Evolutionary conservation across 2,113 vertebrate genomes (phyloP).

Genomic region (Camelus bactrianus): DNA sequence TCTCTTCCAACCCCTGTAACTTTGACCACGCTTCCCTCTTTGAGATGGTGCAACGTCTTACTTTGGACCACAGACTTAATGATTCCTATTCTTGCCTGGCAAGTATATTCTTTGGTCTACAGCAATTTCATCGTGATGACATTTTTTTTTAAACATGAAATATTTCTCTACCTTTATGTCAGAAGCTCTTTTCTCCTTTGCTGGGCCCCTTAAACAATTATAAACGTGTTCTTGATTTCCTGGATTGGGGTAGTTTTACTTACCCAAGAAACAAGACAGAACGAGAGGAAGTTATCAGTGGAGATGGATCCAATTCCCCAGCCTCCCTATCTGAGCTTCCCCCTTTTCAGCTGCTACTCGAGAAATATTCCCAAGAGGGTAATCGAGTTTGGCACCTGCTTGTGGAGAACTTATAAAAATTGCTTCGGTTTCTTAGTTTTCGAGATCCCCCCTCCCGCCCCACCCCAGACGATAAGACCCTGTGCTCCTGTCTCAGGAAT

Average conservation of each 20-base stretch:
- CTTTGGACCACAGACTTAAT: constrained; percentile 99
- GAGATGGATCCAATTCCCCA: constrained; percentile 68
- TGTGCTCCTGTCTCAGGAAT: constrained; percentile 21
- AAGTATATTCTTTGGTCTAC: constrained; percentile 92
- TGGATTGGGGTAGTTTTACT: constrained; percentile 60
- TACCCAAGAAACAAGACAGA: constrained; percentile 64
- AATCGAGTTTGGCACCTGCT: constrained; percentile 74
- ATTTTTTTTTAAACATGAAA: neutral
- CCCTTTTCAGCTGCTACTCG: constrained; percentile 74
- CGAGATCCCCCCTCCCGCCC: neutral
- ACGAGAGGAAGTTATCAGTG: constrained; percentile 65
- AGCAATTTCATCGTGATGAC: constrained; percentile 83
- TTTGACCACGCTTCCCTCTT: constrained; percentile 99
- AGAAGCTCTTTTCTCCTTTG: constrained; percentile 46
- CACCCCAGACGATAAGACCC: neutral
- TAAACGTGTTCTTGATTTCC: constrained; percentile 50
- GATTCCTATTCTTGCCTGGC: constrained; percentile 99
- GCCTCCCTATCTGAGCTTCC: constrained; percentile 52
- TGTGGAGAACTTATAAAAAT: constrained; percentile 73
- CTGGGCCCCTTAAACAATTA: constrained; percentile 52
- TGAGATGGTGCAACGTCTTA: constrained; percentile 98
- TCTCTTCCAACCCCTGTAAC: constrained; percentile 99
- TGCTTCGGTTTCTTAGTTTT: constrained; percentile 37
- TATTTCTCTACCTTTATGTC: constrained; percentile 64
- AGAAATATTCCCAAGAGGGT: constrained; percentile 70